phyloP scores from a whole-genome alignment of 2,113 vertebrate genomes.

The Mus spicilegus region DNA sequence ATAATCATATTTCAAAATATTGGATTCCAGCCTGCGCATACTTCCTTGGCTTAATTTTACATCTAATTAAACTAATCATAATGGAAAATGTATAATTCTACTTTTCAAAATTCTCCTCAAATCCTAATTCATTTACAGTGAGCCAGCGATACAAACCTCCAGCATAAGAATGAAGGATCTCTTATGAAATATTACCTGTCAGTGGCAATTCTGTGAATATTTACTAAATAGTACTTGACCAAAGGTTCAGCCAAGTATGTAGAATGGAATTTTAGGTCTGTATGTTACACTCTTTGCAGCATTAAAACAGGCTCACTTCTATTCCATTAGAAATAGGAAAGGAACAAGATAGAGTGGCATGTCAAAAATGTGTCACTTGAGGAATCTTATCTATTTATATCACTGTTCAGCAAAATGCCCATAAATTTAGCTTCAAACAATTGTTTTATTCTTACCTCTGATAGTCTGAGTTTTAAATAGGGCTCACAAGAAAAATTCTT shows the following conservation, averaged over 20 bases:
- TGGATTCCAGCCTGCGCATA: slow-evolving; percentile 52
- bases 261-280: slow-evolving; percentile 80
- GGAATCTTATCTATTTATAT: not conserved
- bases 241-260: slow-evolving; percentile 74
- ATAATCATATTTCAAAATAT: slow-evolving; percentile 74
- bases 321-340: not conserved
- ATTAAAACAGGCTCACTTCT: slow-evolving; percentile 65
- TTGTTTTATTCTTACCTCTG: not conserved
- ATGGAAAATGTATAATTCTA: slow-evolving; percentile 74
- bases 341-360: not conserved
- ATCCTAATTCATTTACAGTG: slow-evolving; percentile 63
- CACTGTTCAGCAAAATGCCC: not conserved
- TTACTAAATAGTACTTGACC: slow-evolving; percentile 81
- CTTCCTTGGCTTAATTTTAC: slow-evolving; percentile 51
- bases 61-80: slow-evolving; percentile 78
- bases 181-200: slow-evolving; percentile 89
- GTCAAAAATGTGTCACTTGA: not conserved
- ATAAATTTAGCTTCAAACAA: not conserved
- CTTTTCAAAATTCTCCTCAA: slow-evolving; percentile 74
- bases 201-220: slow-evolving; percentile 79
- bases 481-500: not conserved
- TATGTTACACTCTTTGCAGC: slow-evolving; percentile 43
- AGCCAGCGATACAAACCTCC: slow-evolving; percentile 60
- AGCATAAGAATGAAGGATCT: slow-evolving; percentile 82
- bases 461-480: not conserved